Percentiles rank a stretch among this genome's conserved stretches.
Evolutionary conservation across 1,140 invertebrate genomes (phyloP).

Genomic region (Hycleus phaleratus): DNA sequence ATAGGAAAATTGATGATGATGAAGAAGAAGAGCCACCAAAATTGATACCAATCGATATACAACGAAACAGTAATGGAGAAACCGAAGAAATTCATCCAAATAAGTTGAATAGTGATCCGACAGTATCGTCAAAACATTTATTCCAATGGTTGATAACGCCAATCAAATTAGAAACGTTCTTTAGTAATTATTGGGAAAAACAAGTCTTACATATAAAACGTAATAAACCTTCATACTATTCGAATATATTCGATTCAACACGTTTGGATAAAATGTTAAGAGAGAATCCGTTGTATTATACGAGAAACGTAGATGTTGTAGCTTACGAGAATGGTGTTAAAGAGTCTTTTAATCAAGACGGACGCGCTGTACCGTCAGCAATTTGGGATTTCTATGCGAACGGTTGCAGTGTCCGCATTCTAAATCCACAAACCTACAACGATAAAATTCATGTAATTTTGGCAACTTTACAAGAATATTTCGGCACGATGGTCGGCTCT

Average conservation of each 20-base stretch:
- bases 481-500: constrained; percentile 87
- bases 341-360: constrained; percentile 81
- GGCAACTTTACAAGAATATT: constrained; percentile 86
- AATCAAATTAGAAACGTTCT: constrained; percentile 54
- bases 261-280: constrained; percentile 72
- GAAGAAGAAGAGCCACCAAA: too few species aligned
- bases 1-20: too few species aligned
- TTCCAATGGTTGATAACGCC: constrained; percentile 68
- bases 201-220: constrained; percentile 67
- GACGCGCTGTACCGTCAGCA: constrained; percentile 60
- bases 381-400: constrained; percentile 90
- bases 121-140: constrained; percentile 47
- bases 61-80: too few species aligned
- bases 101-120: not conserved
- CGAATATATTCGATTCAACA: constrained; percentile 63
- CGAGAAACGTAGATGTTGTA: constrained; percentile 86
- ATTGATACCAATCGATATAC: too few species aligned
- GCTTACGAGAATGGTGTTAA: constrained; percentile 70
- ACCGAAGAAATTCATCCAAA: too few species aligned
- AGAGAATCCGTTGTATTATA: constrained; percentile 67
- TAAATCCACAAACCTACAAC: constrained; percentile 91
- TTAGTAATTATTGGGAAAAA: constrained; percentile 70
- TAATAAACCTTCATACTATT: constrained; percentile 58
- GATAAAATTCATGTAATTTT: constrained; percentile 52
- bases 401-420: constrained; percentile 82